phyloP scores from a whole-genome alignment of 2,888 invertebrate genomes.

The Xanthia icteritia region DNA sequence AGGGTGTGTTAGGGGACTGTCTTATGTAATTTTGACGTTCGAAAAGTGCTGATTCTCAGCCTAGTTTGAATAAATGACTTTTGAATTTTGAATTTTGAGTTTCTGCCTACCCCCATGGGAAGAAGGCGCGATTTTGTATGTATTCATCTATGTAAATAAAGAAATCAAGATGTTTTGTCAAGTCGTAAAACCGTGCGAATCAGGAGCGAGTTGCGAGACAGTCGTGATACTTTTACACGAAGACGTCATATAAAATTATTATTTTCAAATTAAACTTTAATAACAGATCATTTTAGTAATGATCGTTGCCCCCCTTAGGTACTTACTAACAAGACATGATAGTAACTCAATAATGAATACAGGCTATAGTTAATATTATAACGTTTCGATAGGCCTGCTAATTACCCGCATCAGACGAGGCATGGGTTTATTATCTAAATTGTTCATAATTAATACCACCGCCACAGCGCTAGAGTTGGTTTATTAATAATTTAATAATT shows the following conservation, averaged over 20 bases:
- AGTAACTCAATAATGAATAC: slow-evolving; percentile 8
- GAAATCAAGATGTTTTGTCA: too few relatives aligned
- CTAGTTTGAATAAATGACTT: too few relatives aligned
- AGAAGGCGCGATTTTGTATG: too few relatives aligned
- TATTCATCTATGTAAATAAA: too few relatives aligned
- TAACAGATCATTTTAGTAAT: too few relatives aligned
- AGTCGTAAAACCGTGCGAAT: too few relatives aligned
- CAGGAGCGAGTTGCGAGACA: too few relatives aligned
- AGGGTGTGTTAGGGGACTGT: too few relatives aligned
- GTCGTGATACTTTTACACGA: background rate
- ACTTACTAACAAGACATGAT: background rate
- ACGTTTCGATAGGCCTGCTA: slow-evolving; percentile 39
- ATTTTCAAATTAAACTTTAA: background rate
- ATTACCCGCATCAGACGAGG: slow-evolving; percentile 40
- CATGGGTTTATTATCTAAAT: slow-evolving; percentile 47
- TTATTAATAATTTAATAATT: slow-evolving; percentile 33
- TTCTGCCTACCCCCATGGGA: too few relatives aligned
- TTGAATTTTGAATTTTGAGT: too few relatives aligned
- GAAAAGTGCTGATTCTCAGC: too few relatives aligned
- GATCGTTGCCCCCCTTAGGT: background rate
- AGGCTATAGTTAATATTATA: slow-evolving; percentile 14
- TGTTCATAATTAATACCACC: slow-evolving; percentile 50
- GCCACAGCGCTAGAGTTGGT: background rate
- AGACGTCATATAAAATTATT: background rate
- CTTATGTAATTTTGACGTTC: too few relatives aligned